These are phyloP conservation scores for Amphimallon solstitiale DNA, from an alignment of 2,888 invertebrate species.

Conservation along the genomic window DNA sequence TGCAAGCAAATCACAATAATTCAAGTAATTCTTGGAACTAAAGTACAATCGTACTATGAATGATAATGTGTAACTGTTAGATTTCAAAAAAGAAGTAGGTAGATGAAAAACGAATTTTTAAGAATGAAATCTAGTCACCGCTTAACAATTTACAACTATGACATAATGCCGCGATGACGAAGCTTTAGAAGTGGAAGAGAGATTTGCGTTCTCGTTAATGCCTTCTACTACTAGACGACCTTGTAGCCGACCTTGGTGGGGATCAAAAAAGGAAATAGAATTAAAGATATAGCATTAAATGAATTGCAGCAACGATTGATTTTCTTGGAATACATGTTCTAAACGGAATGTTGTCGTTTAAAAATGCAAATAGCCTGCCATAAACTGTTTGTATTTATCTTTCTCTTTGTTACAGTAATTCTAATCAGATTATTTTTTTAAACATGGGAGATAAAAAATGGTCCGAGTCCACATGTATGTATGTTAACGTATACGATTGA, in stretches of 20 bases:
- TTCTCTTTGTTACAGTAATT: too few species aligned
- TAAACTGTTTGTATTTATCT: too few species aligned
- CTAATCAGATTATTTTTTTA: neutral
- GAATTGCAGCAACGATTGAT: neutral
- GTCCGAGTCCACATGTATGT: neutral
- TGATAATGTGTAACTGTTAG: too few species aligned
- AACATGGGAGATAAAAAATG: neutral
- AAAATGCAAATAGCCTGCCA: neutral
- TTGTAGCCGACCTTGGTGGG: slow-evolving; percentile 28
- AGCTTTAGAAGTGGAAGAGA: slow-evolving; percentile 14
- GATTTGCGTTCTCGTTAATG: neutral
- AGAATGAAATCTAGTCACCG: slow-evolving; percentile 30
- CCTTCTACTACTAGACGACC: slow-evolving; percentile 19
- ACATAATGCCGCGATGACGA: slow-evolving; percentile 12
- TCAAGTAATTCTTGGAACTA: too few species aligned
- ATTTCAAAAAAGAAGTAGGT: too few species aligned
- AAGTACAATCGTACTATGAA: too few species aligned
- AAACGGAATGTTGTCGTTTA: neutral
- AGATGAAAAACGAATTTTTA: slow-evolving; percentile 11
- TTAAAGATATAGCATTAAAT: neutral
- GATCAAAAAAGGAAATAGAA: slow-evolving; percentile 26
- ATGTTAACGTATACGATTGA: neutral
- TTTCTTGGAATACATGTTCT: neutral
- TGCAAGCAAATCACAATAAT: too few species aligned
- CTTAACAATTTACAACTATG: slow-evolving; percentile 30